Base-by-base conservation (phyloP, 1,140 invertebrate genomes). In the Procambarus clarkii region DNA sequence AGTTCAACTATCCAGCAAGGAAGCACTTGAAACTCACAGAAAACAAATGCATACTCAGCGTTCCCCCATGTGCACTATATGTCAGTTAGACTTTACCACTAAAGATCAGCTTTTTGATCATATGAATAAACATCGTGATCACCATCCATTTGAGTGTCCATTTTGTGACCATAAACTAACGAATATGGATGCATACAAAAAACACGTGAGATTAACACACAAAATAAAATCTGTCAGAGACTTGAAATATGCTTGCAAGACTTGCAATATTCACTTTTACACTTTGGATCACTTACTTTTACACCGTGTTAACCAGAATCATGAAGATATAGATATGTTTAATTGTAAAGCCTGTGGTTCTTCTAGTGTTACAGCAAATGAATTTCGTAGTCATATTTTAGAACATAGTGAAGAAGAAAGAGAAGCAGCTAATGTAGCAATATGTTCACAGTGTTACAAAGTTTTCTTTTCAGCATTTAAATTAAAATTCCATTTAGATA, bases 71-170 rank as follows among this genome's bases (percentile, higher is more conserved):
- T 93, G 92, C 54, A 54, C 60, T 34, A 84, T 91, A 9, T 93
- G 92, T 78, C 88, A 89, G 9, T 54, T 91, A 3, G 86, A 88
- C 50, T 92, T 93, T 46, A 91, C 92, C 7, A 91, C 91, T n/a
- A 93, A 88, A 89, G 92, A 93, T 71, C 88, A 93, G 81, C 86
- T 93, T 34, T 93, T 89, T 82, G 92, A 93, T 78, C 92, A 93
- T 54, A 93, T 93, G 92, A 93, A 93, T 71, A 85, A 86, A 13
- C 92, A 93, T 77, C 90, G 92, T 58, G 71, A 80, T 44, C 88
- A 91, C 60, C 80, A 76, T 24, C 92, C 92, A 34, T 93, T 92
- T 88, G 91, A 90, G 44, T 93, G 92, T 79, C 81, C 88, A 71
- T 85, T 71, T 82, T 93, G 92, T 69, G 48, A 78, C 13, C 86